Evolutionary conservation across 2,888 invertebrate genomes (phyloP), one percentile per base, ranked within the genome.

Genomic region (Hyppa rectilinea): DNA sequence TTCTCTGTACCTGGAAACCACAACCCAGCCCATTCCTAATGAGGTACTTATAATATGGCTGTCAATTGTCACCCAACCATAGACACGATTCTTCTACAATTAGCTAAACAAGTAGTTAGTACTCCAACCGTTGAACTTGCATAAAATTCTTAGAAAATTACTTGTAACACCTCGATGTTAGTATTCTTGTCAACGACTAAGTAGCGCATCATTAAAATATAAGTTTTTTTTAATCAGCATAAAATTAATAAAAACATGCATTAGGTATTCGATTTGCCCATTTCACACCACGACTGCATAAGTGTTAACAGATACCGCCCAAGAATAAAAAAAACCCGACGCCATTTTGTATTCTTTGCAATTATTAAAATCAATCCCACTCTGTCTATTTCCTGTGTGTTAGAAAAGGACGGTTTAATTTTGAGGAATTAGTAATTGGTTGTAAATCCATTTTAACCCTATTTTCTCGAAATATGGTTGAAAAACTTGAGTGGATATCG

Each of bases 351-450:
- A 66, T 78, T 69, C 55, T 63, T 34, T 4, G 17, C 55, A 53
- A 75, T 65, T 55, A 58, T 55, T 45, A 36, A 49, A 47, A 66
- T 69, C 31, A 12, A 43, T 55, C 34, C 31, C 3, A 82, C 69
- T 66, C 75, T 55, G 49, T 75, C 74, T 81, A 50, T 69, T 29
- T 43, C 26, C 52, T 49, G 31, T n/a, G 29, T 23, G 49, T 58
- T 58, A 71, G 78, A 81, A 68, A 68, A 72, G 56, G 53, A 62
- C 45, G 55, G 47, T 50, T 71, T 38, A 71, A 75, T 83, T 85
- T 85, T 85, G 62, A 84, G 81, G 83, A 87, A 84, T 76, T 52
- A 68, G 68, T 83, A 75, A 85, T 80, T 83, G 81, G 71, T 62
- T 75, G 56, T 68, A 59, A 67, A 66, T 75, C 81, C 76, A 75